These are phyloP conservation scores for Mactra quadrangularis DNA, from an alignment of 1,140 invertebrate species.

Conservation along the genomic window DNA sequence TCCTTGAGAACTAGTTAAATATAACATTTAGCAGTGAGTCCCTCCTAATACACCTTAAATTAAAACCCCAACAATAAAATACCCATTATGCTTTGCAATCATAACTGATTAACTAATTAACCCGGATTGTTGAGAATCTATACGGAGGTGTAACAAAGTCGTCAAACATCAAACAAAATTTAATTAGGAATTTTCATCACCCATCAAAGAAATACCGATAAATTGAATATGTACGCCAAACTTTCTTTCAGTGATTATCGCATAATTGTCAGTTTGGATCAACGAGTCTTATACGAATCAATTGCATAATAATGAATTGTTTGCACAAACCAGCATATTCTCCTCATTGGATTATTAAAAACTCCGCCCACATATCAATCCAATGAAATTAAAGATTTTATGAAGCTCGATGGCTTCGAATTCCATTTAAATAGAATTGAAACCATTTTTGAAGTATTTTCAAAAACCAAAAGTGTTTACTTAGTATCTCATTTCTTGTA, in stretches of 20 bases:
- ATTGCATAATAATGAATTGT: conserved; percentile 57
- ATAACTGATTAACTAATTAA: too few relatives aligned
- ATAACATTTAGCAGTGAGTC: too few relatives aligned
- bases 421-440: conserved; percentile 26
- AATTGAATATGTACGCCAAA: conserved; percentile 31
- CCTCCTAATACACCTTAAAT: too few relatives aligned
- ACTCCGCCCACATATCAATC: conserved; percentile 52
- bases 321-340: conserved; percentile 47
- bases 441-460: conserved; percentile 1
- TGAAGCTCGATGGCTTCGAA: conserved; percentile 2
- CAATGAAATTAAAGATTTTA: conserved; percentile 52
- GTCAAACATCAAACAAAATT: conserved; percentile 40
- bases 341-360: conserved; percentile 55
- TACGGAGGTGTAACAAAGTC: conserved; percentile 56
- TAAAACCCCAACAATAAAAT: too few relatives aligned
- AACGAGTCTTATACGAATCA: conserved; percentile 10
- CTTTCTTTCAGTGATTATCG: neutral
- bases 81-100: too few relatives aligned
- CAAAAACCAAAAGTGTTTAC: neutral
- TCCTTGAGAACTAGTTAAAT: too few relatives aligned
- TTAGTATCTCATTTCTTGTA: neutral
- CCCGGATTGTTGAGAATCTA: conserved; percentile 28
- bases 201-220: neutral
- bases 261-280: conserved; percentile 51
- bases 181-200: conserved; percentile 47